A percentile compares a stretch with the other conserved stretches of the same genome.
phyloP scores from a whole-genome alignment of 92 coral and sea anemone species.

The Palythoa grandiflora region DNA sequence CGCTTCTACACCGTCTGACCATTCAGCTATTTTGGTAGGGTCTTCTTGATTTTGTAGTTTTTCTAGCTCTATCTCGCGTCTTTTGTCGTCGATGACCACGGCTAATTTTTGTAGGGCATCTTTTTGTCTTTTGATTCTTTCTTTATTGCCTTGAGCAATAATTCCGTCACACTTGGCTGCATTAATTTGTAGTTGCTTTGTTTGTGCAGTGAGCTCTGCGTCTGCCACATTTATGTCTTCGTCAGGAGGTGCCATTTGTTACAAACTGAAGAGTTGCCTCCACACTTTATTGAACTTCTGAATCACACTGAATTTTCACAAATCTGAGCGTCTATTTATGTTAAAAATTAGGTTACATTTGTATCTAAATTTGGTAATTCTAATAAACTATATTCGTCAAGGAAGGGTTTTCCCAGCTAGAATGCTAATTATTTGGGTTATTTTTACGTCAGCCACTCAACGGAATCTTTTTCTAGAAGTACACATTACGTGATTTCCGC shows the following conservation, averaged over 20 bases:
- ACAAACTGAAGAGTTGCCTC: slow-evolving; percentile 5
- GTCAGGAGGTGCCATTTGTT: slow-evolving; percentile 32
- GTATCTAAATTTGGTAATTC: not conserved
- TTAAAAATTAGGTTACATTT: not conserved
- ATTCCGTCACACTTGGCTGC: slow-evolving; percentile 13
- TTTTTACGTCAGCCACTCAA: slow-evolving; percentile 1
- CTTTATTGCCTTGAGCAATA: not conserved
- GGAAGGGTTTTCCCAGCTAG: not conserved
- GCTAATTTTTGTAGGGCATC: not conserved
- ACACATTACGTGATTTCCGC: not conserved
- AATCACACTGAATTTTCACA: not conserved
- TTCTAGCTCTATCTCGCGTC: not conserved
- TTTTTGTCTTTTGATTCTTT: not conserved
- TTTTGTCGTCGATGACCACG: not conserved
- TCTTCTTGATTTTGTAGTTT: not conserved
- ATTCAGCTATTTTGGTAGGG: not conserved
- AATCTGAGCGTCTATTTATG: not conserved
- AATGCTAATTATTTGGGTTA: slow-evolving; percentile 12
- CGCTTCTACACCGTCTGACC: not conserved
- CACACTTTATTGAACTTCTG: not conserved
- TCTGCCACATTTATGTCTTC: not conserved
- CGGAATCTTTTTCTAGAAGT: not conserved
- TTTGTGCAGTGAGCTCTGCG: slow-evolving; percentile 4
- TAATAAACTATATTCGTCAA: not conserved
- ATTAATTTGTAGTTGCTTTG: slow-evolving; percentile 17